These are phyloP conservation scores for Strix uralensis DNA, from an alignment of 2,113 vertebrate species.

Conservation along the genomic window DNA sequence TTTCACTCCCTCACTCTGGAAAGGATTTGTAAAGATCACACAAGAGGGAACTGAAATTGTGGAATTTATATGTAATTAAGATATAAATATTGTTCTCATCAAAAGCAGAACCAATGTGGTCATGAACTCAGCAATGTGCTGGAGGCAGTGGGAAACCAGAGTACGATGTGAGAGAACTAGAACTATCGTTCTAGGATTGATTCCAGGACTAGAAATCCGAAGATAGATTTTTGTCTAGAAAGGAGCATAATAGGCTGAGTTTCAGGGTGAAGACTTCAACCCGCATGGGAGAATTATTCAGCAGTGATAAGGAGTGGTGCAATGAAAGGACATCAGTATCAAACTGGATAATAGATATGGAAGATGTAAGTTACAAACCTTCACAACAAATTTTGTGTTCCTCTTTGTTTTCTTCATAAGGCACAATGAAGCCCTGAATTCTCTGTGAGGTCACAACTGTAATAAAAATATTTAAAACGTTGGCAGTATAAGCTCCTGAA, in stretches of 20 bases:
- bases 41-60: background rate
- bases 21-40: background rate
- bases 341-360: background rate
- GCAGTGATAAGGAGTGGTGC: background rate
- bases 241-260: background rate
- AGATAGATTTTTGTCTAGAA: background rate
- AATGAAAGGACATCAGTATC: background rate
- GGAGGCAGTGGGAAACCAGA: background rate
- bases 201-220: background rate
- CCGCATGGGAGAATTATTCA: background rate
- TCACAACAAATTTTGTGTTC: background rate
- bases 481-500: background rate
- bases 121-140: background rate
- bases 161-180: background rate
- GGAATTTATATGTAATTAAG: background rate
- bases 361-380: background rate
- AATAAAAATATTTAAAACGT: background rate
- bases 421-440: background rate
- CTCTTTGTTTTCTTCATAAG: background rate
- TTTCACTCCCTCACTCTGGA: background rate
- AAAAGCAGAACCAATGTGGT: background rate
- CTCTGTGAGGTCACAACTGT: background rate
- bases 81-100: background rate
- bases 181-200: background rate
- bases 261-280: background rate